phyloP scores from a whole-genome alignment of 2,888 invertebrate genomes.

The Tetanocera ferruginea region DNA sequence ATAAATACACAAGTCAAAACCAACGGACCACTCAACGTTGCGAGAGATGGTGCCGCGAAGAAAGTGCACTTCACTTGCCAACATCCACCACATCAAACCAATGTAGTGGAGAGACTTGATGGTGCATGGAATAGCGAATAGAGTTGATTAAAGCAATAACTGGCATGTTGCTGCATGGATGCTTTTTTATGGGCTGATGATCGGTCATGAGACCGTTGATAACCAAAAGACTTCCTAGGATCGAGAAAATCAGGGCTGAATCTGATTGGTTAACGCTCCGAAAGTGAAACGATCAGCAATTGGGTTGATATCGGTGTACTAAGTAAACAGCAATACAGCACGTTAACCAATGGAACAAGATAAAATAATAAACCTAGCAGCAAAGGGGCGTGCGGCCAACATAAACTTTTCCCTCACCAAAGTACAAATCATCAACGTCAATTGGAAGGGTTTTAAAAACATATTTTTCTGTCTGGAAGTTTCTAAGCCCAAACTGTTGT shows the following conservation, averaged over 20 bases:
- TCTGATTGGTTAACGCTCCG: constrained; percentile 97
- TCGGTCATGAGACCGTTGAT: constrained; percentile 96
- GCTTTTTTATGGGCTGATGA: constrained; percentile 98
- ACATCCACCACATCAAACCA: constrained; percentile 99
- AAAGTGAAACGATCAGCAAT: constrained; percentile 99
- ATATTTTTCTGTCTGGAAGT: constrained; percentile 98
- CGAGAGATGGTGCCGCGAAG: constrained; percentile 93
- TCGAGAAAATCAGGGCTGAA: constrained; percentile 98
- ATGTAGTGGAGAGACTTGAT: constrained; percentile 97
- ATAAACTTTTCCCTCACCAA: constrained; percentile 97
- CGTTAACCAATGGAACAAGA: constrained; percentile 95
- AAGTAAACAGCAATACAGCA: constrained; percentile 97
- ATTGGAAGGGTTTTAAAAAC: constrained; percentile 95
- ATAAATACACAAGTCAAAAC: constrained; percentile 99
- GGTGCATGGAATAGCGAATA: constrained; percentile 99
- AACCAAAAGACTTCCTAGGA: constrained; percentile 94
- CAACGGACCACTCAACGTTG: constrained; percentile 95
- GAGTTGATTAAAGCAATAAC: constrained; percentile 99
- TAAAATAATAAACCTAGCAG: constrained; percentile 97
- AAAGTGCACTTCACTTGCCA: constrained; percentile 95
- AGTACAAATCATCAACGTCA: constrained; percentile 95
- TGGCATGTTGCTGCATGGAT: constrained; percentile 99
- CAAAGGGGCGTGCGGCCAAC: constrained; percentile 97
- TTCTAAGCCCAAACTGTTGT: constrained; percentile 93
- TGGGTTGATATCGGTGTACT: constrained; percentile 96